These are phyloP conservation scores for Coccyzus lansbergi DNA, from an alignment of 2,797 vertebrate genomes.

Conservation along the genomic window DNA sequence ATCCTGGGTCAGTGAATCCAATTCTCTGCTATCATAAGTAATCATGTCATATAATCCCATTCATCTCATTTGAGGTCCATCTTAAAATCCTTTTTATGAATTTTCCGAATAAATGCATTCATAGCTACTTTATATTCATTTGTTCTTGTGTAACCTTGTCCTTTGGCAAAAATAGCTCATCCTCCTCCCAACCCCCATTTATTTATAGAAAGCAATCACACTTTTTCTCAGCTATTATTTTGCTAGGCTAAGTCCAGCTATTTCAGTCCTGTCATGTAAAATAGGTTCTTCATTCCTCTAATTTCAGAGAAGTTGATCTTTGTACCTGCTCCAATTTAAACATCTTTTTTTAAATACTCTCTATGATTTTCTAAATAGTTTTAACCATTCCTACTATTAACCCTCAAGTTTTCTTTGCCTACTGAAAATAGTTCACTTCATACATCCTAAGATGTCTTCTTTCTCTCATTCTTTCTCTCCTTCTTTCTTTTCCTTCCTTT, in stretches of 20 bases:
- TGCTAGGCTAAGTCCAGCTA: slow-evolving; percentile 17
- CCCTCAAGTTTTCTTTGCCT: background rate
- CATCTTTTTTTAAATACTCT: background rate
- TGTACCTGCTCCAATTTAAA: background rate
- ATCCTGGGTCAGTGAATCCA: slow-evolving; percentile 63
- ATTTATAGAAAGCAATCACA: slow-evolving; percentile 62
- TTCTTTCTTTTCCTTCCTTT: background rate
- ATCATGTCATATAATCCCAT: slow-evolving; percentile 66
- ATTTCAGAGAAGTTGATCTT: background rate
- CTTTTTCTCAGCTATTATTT: slow-evolving; percentile 52
- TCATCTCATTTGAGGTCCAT: slow-evolving; percentile 57
- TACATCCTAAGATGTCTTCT: background rate
- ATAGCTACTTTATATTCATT: slow-evolving; percentile 55
- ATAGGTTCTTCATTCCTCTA: background rate
- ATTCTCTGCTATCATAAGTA: slow-evolving; percentile 60
- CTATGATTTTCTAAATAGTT: background rate
- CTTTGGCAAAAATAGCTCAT: slow-evolving; percentile 54
- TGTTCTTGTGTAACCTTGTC: slow-evolving; percentile 58
- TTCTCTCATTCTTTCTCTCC: background rate
- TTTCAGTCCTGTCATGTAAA: slow-evolving; percentile 2
- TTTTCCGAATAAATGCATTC: slow-evolving; percentile 47
- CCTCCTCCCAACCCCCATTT: background rate
- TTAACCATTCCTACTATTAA: background rate
- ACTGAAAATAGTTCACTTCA: background rate
- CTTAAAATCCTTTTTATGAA: slow-evolving; percentile 63